Evolutionary conservation across 2,797 vertebrate species (phyloP).

Genomic region (Moxostoma hubbsi): DNA sequence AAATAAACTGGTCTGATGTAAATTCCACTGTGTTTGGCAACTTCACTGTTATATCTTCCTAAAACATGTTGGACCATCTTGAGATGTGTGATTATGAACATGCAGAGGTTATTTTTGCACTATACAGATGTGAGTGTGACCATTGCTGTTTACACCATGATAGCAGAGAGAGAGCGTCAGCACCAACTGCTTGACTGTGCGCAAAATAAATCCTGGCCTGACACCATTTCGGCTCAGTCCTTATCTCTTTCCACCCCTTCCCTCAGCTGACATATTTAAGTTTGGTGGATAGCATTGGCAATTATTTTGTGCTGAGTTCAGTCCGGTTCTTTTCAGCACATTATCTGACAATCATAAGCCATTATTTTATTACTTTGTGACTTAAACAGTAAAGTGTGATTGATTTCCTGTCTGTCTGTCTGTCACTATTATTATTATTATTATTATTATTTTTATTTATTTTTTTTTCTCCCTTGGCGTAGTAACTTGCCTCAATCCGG

Average conservation of each 20-base stretch:
- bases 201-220: constrained; percentile 45
- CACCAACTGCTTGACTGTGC: neutral
- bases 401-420: constrained; percentile 26
- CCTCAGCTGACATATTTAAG: constrained; percentile 31
- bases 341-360: constrained; percentile 44
- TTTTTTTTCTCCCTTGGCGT: too few species aligned
- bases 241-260: constrained; percentile 37
- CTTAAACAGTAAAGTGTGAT: constrained; percentile 43
- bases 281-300: constrained; percentile 27
- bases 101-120: constrained; percentile 46
- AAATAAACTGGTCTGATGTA: neutral
- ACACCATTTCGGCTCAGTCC: constrained; percentile 37
- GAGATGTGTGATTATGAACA: constrained; percentile 61
- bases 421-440: neutral
- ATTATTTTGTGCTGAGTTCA: constrained; percentile 21
- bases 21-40: neutral
- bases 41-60: neutral
- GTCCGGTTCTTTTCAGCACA: neutral
- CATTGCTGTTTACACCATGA: constrained; percentile 31
- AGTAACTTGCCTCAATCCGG: too few species aligned
- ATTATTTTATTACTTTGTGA: constrained; percentile 40
- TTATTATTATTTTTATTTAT: too few species aligned
- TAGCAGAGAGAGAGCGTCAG: constrained; percentile 37
- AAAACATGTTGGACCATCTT: constrained; percentile 15
- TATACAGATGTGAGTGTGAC: constrained; percentile 55